These are phyloP conservation scores for Muscicapa comitata DNA, from an alignment of 2,797 vertebrate genomes.

Conservation along the genomic window DNA sequence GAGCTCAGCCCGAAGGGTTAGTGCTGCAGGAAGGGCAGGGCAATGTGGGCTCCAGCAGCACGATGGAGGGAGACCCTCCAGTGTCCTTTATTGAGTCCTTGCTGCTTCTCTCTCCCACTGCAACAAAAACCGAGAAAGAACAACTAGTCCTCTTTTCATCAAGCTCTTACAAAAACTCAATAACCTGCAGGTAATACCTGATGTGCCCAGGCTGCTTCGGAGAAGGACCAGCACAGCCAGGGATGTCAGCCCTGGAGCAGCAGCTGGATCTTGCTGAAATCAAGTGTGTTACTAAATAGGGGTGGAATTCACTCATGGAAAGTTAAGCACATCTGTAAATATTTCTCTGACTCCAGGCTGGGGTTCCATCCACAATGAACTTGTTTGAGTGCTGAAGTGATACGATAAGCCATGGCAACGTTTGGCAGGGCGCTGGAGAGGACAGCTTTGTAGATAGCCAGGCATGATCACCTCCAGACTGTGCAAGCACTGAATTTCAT, in stretches of 20 bases:
- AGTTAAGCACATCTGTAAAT: neutral
- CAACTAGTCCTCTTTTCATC: neutral
- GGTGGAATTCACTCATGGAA: neutral
- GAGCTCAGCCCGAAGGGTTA: neutral
- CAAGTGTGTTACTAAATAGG: neutral
- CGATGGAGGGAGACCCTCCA: neutral
- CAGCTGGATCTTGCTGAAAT: neutral
- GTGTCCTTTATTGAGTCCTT: neutral
- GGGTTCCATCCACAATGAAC: neutral
- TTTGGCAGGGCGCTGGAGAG: neutral
- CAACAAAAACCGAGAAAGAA: neutral
- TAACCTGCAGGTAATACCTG: neutral
- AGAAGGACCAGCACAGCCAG: neutral
- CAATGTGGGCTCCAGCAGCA: fast-evolving
- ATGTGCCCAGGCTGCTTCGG: neutral
- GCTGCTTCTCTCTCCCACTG: neutral
- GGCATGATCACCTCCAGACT: neutral
- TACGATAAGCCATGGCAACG: neutral
- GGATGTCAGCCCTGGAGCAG: neutral
- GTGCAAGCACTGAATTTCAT: neutral
- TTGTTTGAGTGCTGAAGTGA: neutral
- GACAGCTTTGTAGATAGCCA: neutral
- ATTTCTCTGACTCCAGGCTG: neutral
- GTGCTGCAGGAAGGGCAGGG: neutral
- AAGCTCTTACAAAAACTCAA: fast-evolving